Conservation (phyloP, 2,797 vertebrate species). For the Leptodactylus fallax region DNA sequence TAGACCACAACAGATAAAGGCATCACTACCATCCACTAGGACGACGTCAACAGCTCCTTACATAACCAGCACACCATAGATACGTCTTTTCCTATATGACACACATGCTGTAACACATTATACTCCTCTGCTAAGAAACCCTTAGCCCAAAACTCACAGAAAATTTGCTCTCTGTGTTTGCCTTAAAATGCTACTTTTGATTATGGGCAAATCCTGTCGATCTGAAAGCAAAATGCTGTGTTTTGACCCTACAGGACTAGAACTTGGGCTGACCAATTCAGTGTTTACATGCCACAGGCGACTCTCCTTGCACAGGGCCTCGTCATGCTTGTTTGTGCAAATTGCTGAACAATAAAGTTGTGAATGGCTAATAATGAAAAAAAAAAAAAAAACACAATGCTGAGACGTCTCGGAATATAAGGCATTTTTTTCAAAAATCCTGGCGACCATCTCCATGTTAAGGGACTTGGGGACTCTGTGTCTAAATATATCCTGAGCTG, state of each 20-base stretch:
- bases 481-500: conserved; percentile 45
- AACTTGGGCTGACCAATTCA: not conserved
- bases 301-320: conserved; percentile 44
- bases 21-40: not conserved
- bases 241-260: conserved; percentile 29
- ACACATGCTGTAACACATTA: not conserved
- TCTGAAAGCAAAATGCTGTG: conserved; percentile 23
- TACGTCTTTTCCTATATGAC: not conserved
- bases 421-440: not conserved
- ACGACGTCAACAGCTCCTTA: not conserved
- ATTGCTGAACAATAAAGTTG: conserved; percentile 58
- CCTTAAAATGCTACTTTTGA: not conserved
- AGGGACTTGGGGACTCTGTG: conserved; percentile 5
- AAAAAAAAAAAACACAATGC: conserved; percentile 29
- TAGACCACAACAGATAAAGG: not conserved
- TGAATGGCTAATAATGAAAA: conserved; percentile 22
- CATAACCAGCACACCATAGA: not conserved
- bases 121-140: not conserved
- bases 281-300: conserved; percentile 1
- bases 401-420: not conserved
- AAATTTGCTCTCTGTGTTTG: not conserved
- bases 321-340: conserved; percentile 9
- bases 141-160: not conserved
- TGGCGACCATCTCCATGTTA: not conserved
- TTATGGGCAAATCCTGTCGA: conserved; percentile 21